Base-by-base conservation (phyloP, 2,797 vertebrate species). In the Mus caroli region DNA sequence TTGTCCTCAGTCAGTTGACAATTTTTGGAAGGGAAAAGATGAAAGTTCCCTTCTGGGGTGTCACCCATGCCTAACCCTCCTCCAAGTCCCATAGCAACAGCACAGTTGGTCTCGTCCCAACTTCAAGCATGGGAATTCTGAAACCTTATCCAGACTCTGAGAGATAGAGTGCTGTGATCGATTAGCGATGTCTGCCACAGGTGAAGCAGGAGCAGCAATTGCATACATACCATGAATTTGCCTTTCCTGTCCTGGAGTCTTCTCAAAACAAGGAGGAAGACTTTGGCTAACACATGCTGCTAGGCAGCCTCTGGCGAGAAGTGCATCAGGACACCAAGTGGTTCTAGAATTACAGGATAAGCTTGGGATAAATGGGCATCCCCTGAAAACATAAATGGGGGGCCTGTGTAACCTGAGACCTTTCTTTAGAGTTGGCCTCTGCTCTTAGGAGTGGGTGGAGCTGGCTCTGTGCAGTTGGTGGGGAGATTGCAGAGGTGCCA, bases 231-330 rank as follows among this genome's bases (percentile, higher is more conserved):
- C 89, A 54, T n/a, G 86, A 85, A 46, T 78, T 89, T 73, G 95
- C 75, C 54, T 94, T 87, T 93, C 88, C 93, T 67, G 62, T 64
- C 69, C 85, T 93, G 34, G 28, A 73, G 76, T 93, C 88, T 97
- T 96, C 97, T 78, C 56, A 85, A 92, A 87, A 75, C 92, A 91
- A 96, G 97, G 97, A 98, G 95, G 97, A 98, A 94, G 97, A 97
- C 97, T 96, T 97, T 94, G 96, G 97, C 97, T 98, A 97, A 97
- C 97, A 96, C 96, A 97, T 91, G 92, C 97, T 97, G 95, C 91
- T 96, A 96, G 97, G 97, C 97, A 98, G 97, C 97, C 97, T 97
- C 97, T 97, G 97, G 96, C 95, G 97, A 97, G 97, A 98, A 98
- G 98, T 95, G 94, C 76, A 96, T 97, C 93, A 86, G 97, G 97